Evolutionary conservation across 2,797 vertebrate genomes (phyloP), one percentile per base, ranked within the genome.

Genomic region (Cygnus olor): DNA sequence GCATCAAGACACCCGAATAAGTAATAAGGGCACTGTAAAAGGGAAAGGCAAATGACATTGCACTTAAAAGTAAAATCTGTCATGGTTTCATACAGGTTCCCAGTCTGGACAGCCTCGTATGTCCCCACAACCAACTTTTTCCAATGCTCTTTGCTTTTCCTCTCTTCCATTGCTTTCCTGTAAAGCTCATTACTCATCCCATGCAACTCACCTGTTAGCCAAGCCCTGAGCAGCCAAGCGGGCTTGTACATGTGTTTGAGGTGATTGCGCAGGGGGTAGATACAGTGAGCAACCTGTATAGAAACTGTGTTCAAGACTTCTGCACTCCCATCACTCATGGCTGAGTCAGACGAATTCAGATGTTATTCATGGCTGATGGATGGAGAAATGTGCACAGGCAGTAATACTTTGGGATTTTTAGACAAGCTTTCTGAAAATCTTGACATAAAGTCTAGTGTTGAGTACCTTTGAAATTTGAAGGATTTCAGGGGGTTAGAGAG

Each of bases 71-170:
- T 60, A 57, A 56, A 91, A 87, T 5, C 36, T 51, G 34, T 54
- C 49, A 28, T 36, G 38, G 13, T 64, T 91, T 87, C 74, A 19
- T 53, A 38, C 57, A 28, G 4, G 22, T 49, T 92, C 36, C 14
- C 57, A 27, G 0, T 42, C 3, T 71, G 65, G 77, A 60, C 71
- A 92, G 74, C 40, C 44, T n/a, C 45, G 58, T n/a, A 1, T 1
- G 2, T 61, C 61, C n/a, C n/a, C 5, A 1, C 2, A 0, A n/a
- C 8, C 27, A 53, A 18, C 15, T 3, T 57, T 77, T 60, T 70
- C 53, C 14, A 24, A 11, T 10, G 71, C 32, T 66, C 36, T 70
- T 80, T 30, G 27, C 40, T 68, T 47, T 30, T 54, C 18, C 19
- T 71, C n/a, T 56, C 27, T 38, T 5, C 53, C 14, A 3, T 38